Evolutionary conservation across 2,888 invertebrate genomes (phyloP).

Genomic region (Calameuta filiformis): DNA sequence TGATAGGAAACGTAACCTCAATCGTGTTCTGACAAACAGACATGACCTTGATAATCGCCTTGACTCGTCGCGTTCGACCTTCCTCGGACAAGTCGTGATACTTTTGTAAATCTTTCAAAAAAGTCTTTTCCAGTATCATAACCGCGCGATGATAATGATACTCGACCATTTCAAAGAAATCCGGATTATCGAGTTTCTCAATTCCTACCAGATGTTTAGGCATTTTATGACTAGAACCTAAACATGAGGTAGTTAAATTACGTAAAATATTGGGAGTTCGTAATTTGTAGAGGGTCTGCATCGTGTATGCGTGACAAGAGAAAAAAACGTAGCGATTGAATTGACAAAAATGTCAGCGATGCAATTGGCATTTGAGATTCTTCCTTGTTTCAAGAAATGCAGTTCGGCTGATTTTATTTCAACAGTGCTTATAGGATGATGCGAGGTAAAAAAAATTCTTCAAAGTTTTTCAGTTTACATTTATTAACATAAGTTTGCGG

Average conservation of each 20-base stretch:
- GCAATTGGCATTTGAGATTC: not conserved
- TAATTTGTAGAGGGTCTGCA: not conserved
- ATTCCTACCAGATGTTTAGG: constrained; percentile 63
- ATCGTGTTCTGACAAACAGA: constrained; percentile 77
- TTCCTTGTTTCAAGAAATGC: not conserved
- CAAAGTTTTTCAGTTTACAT: constrained; percentile 9
- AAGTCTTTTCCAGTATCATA: constrained; percentile 65
- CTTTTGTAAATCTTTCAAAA: constrained; percentile 25
- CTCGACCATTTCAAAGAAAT: constrained; percentile 75
- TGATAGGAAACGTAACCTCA: constrained; percentile 77
- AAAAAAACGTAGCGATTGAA: not conserved
- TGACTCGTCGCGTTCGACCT: constrained; percentile 72
- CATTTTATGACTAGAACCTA: constrained; percentile 48
- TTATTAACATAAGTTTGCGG: constrained; percentile 37
- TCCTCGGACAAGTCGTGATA: constrained; percentile 68
- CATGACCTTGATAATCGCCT: constrained; percentile 74
- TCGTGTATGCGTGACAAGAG: not conserved
- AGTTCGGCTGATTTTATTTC: no score
- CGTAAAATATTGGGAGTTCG: not conserved
- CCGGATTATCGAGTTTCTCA: constrained; percentile 65
- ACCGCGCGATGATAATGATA: constrained; percentile 77
- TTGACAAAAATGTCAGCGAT: not conserved
- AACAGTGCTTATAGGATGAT: no score
- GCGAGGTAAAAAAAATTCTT: not conserved
- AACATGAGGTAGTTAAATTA: not conserved